Percentiles rank a stretch among this genome's conserved stretches.
phyloP scores from a whole-genome alignment of 2,888 invertebrate species.

The Drosophila mimetica region DNA sequence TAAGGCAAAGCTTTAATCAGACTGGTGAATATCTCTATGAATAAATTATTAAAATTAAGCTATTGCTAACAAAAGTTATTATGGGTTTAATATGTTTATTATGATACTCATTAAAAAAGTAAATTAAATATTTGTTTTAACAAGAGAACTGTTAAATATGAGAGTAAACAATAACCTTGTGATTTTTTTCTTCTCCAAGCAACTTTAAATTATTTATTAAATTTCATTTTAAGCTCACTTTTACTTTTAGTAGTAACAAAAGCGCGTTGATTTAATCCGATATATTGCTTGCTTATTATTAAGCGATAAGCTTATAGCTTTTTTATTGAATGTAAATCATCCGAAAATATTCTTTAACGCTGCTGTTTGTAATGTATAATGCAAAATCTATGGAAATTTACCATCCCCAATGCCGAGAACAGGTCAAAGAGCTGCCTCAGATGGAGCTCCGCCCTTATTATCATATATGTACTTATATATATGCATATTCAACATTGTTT shows the following conservation, averaged over 20 bases:
- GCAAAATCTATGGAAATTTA: not conserved
- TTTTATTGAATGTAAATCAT: not conserved
- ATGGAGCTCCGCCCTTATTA: conserved; percentile 1
- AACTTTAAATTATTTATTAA: not conserved
- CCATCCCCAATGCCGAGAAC: not conserved
- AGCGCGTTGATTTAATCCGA: not conserved
- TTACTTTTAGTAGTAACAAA: not conserved
- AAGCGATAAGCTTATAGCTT: not conserved
- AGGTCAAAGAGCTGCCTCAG: not conserved
- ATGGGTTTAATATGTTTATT: too few species aligned
- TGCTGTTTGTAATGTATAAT: too few species aligned
- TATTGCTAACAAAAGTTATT: too few species aligned
- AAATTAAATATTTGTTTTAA: too few species aligned
- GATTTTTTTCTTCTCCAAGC: not conserved
- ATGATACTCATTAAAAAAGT: too few species aligned
- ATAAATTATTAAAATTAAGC: too few species aligned
- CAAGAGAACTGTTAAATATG: too few species aligned
- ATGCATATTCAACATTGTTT: conserved; percentile 14
- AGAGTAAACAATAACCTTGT: too few species aligned
- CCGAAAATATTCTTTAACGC: not conserved
- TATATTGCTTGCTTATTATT: not conserved
- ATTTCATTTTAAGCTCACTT: not conserved
- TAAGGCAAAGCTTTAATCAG: too few species aligned
- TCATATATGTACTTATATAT: not conserved
- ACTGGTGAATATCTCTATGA: too few species aligned